Evolutionary conservation across 92 coral and sea anemone species (phyloP).

Genomic region (Actinostola sp.): DNA sequence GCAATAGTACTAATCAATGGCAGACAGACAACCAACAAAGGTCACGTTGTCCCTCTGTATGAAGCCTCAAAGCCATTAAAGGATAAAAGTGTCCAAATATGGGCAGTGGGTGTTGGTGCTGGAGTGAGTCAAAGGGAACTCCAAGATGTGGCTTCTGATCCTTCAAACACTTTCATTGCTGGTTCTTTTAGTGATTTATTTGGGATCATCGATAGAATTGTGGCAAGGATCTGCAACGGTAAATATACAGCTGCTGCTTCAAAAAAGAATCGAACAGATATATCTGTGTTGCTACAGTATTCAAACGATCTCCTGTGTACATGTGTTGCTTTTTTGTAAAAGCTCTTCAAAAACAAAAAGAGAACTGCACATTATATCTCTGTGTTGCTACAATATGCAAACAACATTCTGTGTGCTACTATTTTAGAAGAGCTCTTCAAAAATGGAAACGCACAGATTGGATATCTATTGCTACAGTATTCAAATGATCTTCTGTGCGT

Average conservation of each 20-base stretch:
- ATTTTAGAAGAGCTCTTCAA: no score
- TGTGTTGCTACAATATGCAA: no score
- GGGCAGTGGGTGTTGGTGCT: conserved; percentile 75
- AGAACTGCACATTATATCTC: no score
- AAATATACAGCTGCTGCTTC: no score
- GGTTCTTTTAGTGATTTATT: conserved; percentile 43
- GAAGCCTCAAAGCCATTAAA: conserved; percentile 70
- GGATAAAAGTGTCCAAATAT: conserved; percentile 79
- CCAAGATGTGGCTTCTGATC: conserved; percentile 57
- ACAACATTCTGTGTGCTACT: no score
- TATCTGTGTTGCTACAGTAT: neutral
- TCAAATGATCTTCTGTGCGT: no score
- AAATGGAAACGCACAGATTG: no score
- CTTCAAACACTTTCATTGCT: conserved; percentile 42
- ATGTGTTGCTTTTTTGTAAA: no score
- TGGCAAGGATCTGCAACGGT: conserved; percentile 61
- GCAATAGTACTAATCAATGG: conserved; percentile 75
- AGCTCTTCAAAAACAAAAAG: no score
- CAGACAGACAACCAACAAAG: conserved; percentile 64
- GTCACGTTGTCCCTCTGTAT: conserved; percentile 57
- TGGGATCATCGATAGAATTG: conserved; percentile 39
- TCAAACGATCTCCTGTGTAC: no score
- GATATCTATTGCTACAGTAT: no score
- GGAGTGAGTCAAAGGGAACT: conserved; percentile 49
- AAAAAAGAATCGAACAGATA: neutral